phyloP scores from a whole-genome alignment of 2,888 invertebrate species.

The Plagodis pulveraria region DNA sequence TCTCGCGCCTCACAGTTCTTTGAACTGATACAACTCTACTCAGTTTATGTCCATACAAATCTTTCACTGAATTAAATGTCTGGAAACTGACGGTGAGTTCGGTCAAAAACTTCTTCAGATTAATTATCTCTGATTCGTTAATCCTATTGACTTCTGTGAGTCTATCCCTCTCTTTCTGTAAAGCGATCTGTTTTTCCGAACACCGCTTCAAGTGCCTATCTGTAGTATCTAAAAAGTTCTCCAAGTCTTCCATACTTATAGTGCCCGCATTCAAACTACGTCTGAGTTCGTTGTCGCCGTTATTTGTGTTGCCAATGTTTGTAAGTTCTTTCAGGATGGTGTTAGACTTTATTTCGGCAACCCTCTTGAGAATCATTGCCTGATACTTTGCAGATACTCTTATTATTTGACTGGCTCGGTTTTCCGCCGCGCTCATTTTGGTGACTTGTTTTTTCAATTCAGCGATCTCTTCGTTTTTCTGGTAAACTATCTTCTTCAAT shows the following conservation, averaged over 20 bases:
- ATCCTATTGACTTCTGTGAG: slow-evolving; percentile 70
- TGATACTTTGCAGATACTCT: slow-evolving; percentile 79
- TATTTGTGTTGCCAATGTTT: slow-evolving; percentile 67
- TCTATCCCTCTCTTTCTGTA: slow-evolving; percentile 74
- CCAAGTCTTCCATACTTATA: slow-evolving; percentile 76
- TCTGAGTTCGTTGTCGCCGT: slow-evolving; percentile 64
- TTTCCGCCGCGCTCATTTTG: slow-evolving; percentile 73
- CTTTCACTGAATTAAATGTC: slow-evolving; percentile 69
- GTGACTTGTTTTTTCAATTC: slow-evolving; percentile 71
- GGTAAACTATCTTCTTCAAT: slow-evolving; percentile 71
- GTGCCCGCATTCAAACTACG: slow-evolving; percentile 65
- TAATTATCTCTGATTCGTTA: slow-evolving; percentile 73
- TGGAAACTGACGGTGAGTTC: slow-evolving; percentile 72
- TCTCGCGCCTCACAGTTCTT: slow-evolving; percentile 71
- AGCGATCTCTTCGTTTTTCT: slow-evolving; percentile 76
- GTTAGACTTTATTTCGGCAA: slow-evolving; percentile 75
- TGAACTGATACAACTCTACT: slow-evolving; percentile 68
- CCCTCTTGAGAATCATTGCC: slow-evolving; percentile 73
- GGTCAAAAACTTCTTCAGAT: slow-evolving; percentile 70
- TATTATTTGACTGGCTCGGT: slow-evolving; percentile 73
- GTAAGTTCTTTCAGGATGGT: slow-evolving; percentile 74
- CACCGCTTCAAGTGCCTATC: slow-evolving; percentile 71
- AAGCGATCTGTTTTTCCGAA: slow-evolving; percentile 64
- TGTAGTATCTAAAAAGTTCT: slow-evolving; percentile 77
- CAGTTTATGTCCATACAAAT: slow-evolving; percentile 70